Conservation (phyloP, 1,140 invertebrate species). For the Aleiodes sp. region DNA sequence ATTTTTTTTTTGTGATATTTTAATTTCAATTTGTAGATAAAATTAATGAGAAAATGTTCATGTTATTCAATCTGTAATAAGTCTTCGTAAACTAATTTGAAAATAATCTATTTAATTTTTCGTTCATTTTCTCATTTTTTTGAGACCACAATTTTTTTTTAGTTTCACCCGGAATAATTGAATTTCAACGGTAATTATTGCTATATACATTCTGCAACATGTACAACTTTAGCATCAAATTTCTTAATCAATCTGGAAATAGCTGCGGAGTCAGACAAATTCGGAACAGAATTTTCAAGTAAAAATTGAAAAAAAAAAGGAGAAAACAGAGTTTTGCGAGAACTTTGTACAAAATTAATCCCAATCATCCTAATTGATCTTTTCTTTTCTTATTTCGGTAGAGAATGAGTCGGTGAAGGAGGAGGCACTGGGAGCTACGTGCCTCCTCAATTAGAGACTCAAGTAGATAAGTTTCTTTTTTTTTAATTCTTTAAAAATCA, state of each 20-base stretch:
- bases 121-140: neutral
- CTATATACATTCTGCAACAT: slow-evolving; percentile 1
- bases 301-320: neutral
- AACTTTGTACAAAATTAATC: slow-evolving; percentile 33
- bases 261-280: neutral
- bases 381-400: neutral
- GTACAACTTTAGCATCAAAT: neutral
- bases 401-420: slow-evolving; percentile 28
- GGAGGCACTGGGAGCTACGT: slow-evolving; percentile 30
- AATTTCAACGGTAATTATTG: neutral
- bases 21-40: no score
- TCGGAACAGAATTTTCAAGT: neutral
- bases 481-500: neutral
- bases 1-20: no score
- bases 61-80: no score
- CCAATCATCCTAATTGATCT: neutral
- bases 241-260: neutral
- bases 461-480: slow-evolving; percentile 21
- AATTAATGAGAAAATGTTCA: no score
- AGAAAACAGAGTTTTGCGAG: neutral
- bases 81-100: no score
- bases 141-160: neutral
- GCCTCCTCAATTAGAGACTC: slow-evolving; percentile 36
- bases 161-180: neutral
- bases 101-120: no score